A percentile compares a stretch with the other conserved stretches of the same genome.
phyloP scores from a whole-genome alignment of 2,888 invertebrate species.

The Eupelmus urozonus region DNA sequence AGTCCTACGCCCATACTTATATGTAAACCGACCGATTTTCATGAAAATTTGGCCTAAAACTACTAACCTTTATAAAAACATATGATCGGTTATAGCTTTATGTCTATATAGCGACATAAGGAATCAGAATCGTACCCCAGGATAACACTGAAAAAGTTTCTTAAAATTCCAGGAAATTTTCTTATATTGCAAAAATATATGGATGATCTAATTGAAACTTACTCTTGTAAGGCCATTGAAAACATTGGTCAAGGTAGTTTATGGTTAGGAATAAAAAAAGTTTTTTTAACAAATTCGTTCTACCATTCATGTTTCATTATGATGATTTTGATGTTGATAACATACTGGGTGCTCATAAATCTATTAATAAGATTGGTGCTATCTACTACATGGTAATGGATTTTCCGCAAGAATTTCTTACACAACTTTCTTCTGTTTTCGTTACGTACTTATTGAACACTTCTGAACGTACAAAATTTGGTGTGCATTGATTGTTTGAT shows the following conservation, averaged over 20 bases:
- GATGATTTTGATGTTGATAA: constrained; percentile 61
- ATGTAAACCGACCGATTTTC: no score
- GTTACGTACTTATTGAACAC: constrained; percentile 51
- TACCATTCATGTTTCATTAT: constrained; percentile 59
- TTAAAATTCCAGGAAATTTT: constrained; percentile 47
- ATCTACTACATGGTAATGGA: constrained; percentile 56
- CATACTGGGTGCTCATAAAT: constrained; percentile 42
- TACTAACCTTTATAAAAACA: no score
- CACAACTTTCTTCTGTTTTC: constrained; percentile 53
- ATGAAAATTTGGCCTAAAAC: no score
- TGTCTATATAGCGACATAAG: no score
- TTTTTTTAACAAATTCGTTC: constrained; percentile 41
- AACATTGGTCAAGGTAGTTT: constrained; percentile 48
- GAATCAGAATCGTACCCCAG: no score
- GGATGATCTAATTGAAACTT: neutral
- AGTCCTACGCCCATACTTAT: no score
- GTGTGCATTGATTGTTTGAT: constrained; percentile 50
- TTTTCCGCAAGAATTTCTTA: constrained; percentile 50
- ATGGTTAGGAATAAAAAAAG: constrained; percentile 50
- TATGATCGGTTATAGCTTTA: no score
- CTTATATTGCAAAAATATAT: constrained; percentile 29
- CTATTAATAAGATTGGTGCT: constrained; percentile 54
- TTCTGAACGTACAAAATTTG: constrained; percentile 40
- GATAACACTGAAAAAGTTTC: constrained; percentile 11
- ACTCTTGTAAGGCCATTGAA: neutral